Conservation (phyloP, 2,888 invertebrate genomes). For the Drosophila pegasa region DNA sequence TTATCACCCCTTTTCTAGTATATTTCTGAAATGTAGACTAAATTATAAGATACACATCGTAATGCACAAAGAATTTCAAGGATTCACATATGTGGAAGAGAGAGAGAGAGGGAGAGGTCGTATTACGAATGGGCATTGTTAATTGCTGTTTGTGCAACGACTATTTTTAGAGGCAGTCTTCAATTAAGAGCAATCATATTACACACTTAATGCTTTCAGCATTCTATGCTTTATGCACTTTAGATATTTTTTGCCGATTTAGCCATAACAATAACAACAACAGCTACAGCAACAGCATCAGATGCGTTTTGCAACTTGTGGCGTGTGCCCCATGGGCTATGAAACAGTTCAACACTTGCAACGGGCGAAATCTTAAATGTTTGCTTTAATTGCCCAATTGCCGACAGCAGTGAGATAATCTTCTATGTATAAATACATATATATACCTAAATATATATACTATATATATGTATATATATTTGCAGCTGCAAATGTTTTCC, state of each 20-base stretch:
- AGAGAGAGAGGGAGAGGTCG: neutral
- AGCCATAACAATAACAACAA: slow-evolving; percentile 29
- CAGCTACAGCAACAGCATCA: slow-evolving; percentile 8
- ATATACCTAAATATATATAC: neutral
- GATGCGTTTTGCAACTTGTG: slow-evolving; percentile 38
- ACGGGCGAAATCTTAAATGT: slow-evolving; percentile 61
- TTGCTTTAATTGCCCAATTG: slow-evolving; percentile 82
- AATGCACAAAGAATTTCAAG: slow-evolving; percentile 10
- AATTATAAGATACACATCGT: neutral
- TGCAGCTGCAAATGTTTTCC: slow-evolving; percentile 1
- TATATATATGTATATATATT: neutral
- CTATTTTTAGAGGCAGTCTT: slow-evolving; percentile 41
- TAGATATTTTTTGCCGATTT: slow-evolving; percentile 50
- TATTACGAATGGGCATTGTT: neutral
- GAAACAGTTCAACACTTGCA: slow-evolving; percentile 15
- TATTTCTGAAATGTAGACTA: neutral
- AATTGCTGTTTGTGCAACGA: slow-evolving; percentile 20
- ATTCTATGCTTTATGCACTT: slow-evolving; percentile 54
- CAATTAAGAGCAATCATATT: slow-evolving; percentile 34
- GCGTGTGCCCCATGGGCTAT: slow-evolving; percentile 26
- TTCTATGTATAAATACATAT: slow-evolving; percentile 34
- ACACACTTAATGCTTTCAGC: slow-evolving; percentile 31
- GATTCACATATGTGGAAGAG: neutral
- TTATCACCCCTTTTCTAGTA: neutral
- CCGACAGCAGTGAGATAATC: slow-evolving; percentile 81